phyloP scores from a whole-genome alignment of 2,888 invertebrate genomes.

The Zonitis immaculata region DNA sequence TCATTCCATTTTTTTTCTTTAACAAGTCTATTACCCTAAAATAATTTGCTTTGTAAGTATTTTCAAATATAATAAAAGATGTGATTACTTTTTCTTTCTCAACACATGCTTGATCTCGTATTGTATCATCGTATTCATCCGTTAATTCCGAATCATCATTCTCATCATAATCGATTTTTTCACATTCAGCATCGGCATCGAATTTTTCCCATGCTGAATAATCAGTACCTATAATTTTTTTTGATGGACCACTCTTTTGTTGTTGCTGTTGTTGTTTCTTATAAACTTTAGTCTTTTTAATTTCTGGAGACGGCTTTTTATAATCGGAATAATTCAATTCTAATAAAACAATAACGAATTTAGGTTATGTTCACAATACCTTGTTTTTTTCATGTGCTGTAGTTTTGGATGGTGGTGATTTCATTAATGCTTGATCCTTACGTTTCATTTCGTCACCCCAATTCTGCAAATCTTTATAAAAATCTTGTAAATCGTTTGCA shows the following conservation, averaged over 20 bases:
- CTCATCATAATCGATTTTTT: slow-evolving; percentile 56
- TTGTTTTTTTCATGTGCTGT: background rate
- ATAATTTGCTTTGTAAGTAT: slow-evolving; percentile 23
- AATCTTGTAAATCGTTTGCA: slow-evolving; percentile 63
- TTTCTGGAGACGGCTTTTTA: background rate
- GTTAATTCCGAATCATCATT: slow-evolving; percentile 48
- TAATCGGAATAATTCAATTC: no score
- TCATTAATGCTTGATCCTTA: slow-evolving; percentile 52
- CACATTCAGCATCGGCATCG: slow-evolving; percentile 68
- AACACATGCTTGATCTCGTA: slow-evolving; percentile 59
- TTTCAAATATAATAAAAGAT: slow-evolving; percentile 23
- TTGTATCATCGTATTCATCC: slow-evolving; percentile 54
- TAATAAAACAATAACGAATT: no score
- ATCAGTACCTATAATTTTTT: slow-evolving; percentile 48
- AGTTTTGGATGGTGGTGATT: background rate
- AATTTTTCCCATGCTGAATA: slow-evolving; percentile 74
- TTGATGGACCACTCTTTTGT: slow-evolving; percentile 12
- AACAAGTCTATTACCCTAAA: slow-evolving; percentile 77
- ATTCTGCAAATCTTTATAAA: slow-evolving; percentile 65
- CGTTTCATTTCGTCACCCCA: slow-evolving; percentile 71
- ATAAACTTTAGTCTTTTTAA: background rate
- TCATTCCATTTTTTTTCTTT: slow-evolving; percentile 74
- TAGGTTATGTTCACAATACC: slow-evolving; percentile 11
- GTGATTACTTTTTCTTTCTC: slow-evolving; percentile 63
- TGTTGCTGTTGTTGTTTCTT: slow-evolving; percentile 6